A percentile compares a stretch with the other conserved stretches of the same genome.
phyloP scores from a whole-genome alignment of 1,140 invertebrate genomes.

The Cherax quadricarinatus region DNA sequence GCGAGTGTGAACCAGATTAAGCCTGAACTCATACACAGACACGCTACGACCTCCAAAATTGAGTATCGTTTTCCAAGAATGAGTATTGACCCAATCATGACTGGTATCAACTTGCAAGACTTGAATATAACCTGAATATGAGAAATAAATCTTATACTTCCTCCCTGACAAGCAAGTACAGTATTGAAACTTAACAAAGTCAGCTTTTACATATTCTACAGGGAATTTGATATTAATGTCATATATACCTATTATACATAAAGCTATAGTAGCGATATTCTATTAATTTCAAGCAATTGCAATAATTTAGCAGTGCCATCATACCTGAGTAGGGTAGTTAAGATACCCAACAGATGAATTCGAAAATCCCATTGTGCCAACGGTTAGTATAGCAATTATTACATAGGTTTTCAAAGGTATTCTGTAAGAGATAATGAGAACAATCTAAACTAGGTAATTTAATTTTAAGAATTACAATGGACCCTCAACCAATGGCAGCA shows the following conservation, averaged over 20 bases:
- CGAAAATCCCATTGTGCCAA: slow-evolving; percentile 97
- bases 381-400: slow-evolving; percentile 89
- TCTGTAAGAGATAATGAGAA: slow-evolving; percentile 66
- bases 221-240: background rate
- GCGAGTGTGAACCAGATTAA: slow-evolving; percentile 94
- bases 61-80: slow-evolving; percentile 94
- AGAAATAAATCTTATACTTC: background rate
- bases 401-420: slow-evolving; percentile 90
- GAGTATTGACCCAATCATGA: slow-evolving; percentile 92
- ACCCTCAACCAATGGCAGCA: too few species aligned
- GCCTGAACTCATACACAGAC: slow-evolving; percentile 92
- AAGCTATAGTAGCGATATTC: background rate
- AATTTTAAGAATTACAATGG: background rate
- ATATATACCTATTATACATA: background rate
- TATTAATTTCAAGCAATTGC: background rate
- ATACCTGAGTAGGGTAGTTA: slow-evolving; percentile 91
- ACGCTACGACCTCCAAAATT: slow-evolving; percentile 89
- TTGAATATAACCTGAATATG: slow-evolving; percentile 90
- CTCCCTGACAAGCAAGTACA: background rate
- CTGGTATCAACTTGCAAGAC: slow-evolving; percentile 97
- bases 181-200: background rate
- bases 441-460: background rate
- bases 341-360: slow-evolving; percentile 96
- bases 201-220: too few species aligned
- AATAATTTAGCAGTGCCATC: background rate